Conservation (phyloP, 1,140 invertebrate genomes). For the Megalonaias nervosa region DNA sequence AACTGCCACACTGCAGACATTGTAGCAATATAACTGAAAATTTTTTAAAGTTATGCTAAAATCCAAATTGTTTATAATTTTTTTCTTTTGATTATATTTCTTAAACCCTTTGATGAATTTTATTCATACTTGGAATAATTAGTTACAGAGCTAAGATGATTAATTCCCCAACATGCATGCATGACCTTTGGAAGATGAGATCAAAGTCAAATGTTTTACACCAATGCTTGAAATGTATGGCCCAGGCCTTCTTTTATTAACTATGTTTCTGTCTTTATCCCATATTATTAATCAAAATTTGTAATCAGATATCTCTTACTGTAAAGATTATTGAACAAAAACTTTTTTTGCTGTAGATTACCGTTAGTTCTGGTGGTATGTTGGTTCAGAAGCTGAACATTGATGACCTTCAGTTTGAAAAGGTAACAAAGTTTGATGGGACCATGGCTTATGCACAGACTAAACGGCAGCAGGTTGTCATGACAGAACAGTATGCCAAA, state of each 20-base stretch:
- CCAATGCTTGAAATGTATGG: not conserved
- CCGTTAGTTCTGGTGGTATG: conserved; percentile 75
- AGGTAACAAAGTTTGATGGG: conserved; percentile 72
- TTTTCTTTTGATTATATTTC: no score
- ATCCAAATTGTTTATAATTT: no score
- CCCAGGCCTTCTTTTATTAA: not conserved
- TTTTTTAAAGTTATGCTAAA: no score
- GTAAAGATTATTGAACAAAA: not conserved
- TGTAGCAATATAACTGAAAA: no score
- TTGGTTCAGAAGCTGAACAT: conserved; percentile 72
- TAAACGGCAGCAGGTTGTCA: conserved; percentile 74
- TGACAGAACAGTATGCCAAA: conserved; percentile 72
- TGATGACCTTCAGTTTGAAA: conserved; percentile 72
- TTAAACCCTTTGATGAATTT: no score
- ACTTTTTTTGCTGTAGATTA: conserved; percentile 60
- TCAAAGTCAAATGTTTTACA: not conserved
- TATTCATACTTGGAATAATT: no score
- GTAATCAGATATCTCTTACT: not conserved
- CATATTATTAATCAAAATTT: not conserved
- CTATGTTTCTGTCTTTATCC: not conserved
- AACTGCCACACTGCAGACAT: no score
- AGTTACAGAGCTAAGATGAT: no score
- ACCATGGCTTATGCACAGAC: conserved; percentile 75
- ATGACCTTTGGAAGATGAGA: no score
- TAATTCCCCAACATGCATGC: no score